Evolutionary conservation across 2,113 vertebrate species (phyloP).

Genomic region (Ailurus styani): DNA sequence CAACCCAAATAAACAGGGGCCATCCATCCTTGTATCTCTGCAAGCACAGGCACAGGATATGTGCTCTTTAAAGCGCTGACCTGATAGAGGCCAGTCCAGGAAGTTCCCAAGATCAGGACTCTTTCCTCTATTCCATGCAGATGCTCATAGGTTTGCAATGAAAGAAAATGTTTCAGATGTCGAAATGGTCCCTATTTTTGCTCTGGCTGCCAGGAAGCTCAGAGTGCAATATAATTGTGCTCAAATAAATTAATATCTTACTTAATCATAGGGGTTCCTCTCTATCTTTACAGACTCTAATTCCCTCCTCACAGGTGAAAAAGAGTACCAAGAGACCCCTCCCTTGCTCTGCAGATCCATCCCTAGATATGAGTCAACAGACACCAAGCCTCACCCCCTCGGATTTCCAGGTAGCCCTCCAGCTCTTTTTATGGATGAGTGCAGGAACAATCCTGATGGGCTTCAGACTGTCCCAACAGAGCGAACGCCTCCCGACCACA

Average conservation of each 20-base stretch:
- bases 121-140: not conserved
- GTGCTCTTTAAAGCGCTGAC: not conserved
- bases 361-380: not conserved
- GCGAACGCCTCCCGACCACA: not conserved
- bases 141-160: not conserved
- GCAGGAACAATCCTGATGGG: not conserved
- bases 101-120: not conserved
- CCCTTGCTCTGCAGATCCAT: not conserved
- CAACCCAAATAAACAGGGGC: not conserved
- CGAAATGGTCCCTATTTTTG: conserved; percentile 1
- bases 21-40: not conserved
- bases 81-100: not conserved
- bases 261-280: not conserved
- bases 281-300: not conserved
- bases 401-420: not conserved
- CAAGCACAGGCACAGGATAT: not conserved
- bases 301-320: not conserved
- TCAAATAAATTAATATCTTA: not conserved
- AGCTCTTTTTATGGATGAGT: not conserved
- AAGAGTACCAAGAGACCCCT: not conserved
- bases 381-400: not conserved
- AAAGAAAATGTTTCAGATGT: not conserved
- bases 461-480: not conserved
- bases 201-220: not conserved
- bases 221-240: not conserved